Base-by-base conservation (phyloP, 2,113 vertebrate genomes). In the Peromyscus maniculatus region DNA sequence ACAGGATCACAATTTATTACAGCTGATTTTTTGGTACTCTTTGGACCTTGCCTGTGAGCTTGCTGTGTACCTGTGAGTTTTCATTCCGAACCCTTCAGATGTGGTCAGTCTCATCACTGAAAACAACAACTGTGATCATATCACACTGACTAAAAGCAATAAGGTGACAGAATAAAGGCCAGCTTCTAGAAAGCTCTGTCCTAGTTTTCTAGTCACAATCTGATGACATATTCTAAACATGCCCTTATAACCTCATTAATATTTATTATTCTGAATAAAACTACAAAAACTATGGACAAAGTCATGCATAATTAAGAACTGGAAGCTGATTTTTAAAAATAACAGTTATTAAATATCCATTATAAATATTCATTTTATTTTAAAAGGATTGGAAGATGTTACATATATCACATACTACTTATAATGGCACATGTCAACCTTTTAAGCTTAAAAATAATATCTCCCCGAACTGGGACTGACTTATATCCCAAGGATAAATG, bases 401-500 rank as follows among this genome's bases (percentile, higher is more conserved):
- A 98, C 97, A 98, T 97, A 97, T 98, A 98, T 97, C 98, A 98
- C 95, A 97, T 92, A 98, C 95, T 98, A 97, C 96, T 97, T 93
- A 96, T 96, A 97, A 98, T 98, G 97, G 97, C 97, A 98, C 97
- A 97, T 94, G 91, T 97, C 96, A 98, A 96, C 93, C 97, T 97
- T 97, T 97, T 96, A 96, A 97, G 97, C 95, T 97, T 97, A 98
- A 97, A 98, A 98, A 98, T 96, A 96, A 89, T 97, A 96, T 98
- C 94, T 97, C 93, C 97, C 94, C 96, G 97, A 97, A 98, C 94
- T 96, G 98, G 97, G 95, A 96, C 87, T 96, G 96, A 98, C 92
- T 97, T 90, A 77, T 88, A 92, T 86, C 95, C 91, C 87, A 96
- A 97, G 95, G 97, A 98, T 93, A 96, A 98, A 98, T 94, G 95